Evolutionary conservation across 2,888 invertebrate species (phyloP), one percentile per base, ranked within the genome.

Genomic region (Escarpia spicata): DNA sequence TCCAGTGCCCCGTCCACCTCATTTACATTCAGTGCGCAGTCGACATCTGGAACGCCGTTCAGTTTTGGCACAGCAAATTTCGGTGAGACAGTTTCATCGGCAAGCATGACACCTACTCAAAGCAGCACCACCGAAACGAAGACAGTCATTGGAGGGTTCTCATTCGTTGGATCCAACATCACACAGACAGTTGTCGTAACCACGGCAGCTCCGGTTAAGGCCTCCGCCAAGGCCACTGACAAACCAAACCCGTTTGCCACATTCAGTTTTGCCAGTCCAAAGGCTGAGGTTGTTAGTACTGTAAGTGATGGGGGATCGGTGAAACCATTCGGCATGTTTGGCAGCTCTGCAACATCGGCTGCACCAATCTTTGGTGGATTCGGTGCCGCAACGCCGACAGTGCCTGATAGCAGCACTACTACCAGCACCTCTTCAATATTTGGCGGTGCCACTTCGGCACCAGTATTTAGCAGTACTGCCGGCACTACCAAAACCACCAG

Each of bases 211-310:
- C 75, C 75, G 6, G 75, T 75, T 26, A n/a, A 15, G 19, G 26
- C 0, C 75, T 75, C 75, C 6, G 75, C 26, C 75, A 75, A 19
- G 75, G 75, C 26, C 75, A 75, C 75, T 6, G 75, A 75, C 75
- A 75, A 75, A 95, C 95, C 92, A 94, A 96, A 94, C 94, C 96
- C 95, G 12, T 95, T 95, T 93, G 94, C 95, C 92, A 94, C 94
- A 12, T 95, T 95, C 93, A 93, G 94, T 15, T 94, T 95, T 91
- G n/a, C 43, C 75, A 75, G 75, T 75, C 19, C 75, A n/a, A 75
- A 75, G 75, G 75, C 75, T 26, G 75, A 75, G 26, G n/a, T 75
- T 75, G 75, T 75, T 6, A 75, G 75, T 26, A 75, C 75, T 75
- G 75, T 26, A 15, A 75, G 26, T n/a, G n/a, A 75, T 6, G 26